These are phyloP conservation scores for cat (Felis catus) DNA, from an alignment of 2,113 vertebrate genomes.

Conservation along the genomic window F.catus_Fca126_mat1.0 CM031425.1:46406001-46406500, in stretches of 20 bases:
- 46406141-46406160: neutral
- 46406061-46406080: neutral
- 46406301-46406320: neutral
- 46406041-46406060: neutral
- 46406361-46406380: neutral
- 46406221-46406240: neutral
- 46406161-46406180: neutral
- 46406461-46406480: neutral
- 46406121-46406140: neutral
- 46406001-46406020: neutral
- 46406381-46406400: neutral
- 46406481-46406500: neutral
- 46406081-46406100: neutral
- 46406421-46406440: slow-evolving; percentile 19
- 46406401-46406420: neutral
- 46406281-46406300: neutral
- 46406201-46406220: neutral
- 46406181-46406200: neutral
- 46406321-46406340: neutral
- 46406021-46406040: neutral
- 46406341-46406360: neutral
- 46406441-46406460: neutral
- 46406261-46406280: neutral
- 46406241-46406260: neutral
- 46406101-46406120: neutral